Base-by-base conservation (phyloP, 2,113 vertebrate genomes). In the Elaphurus davidianus region DNA sequence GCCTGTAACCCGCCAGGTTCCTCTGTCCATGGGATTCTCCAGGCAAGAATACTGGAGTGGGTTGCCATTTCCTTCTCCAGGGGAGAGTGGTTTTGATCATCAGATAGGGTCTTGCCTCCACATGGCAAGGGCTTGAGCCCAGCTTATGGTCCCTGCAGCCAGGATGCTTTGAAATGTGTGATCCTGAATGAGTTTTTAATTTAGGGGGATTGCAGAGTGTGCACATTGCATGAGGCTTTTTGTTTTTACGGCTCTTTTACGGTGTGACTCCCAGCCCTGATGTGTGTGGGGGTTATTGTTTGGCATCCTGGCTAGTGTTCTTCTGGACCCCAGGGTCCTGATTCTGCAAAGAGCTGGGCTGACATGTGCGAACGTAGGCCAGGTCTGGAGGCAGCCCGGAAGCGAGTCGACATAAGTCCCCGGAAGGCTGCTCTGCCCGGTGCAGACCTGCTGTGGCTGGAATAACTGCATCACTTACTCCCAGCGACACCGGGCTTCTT, bases 241-340 rank as follows among this genome's bases (percentile, higher is more conserved):
- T 33, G 52, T 15, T 5, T 76, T 40, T 21, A 19, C 9, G 13
- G 76, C 54, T 40, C 17, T 12, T 76, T 36, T 47, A 33, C n/a
- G 1, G 84, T 0, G 0, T 30, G 57, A 36, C 2, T 59, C 83
- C 6, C 21, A 30, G 88, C 10, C 13, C 0, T 9, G 36, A 40
- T 4, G 7, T 11, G 0, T 7, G 45, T 33, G 17, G 0, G 17
- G 16, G 25, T 81, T 30, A 4, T 2, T 12, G 0, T 50, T 7
- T 0, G 33, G 47, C 33, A 11, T 59, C 52, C 64, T 27, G 13
- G 19, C 64, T 28, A 40, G 55, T 64, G 25, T 33, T 23, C 33
- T 54, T 11, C 67, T 45, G 79, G 33, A 11, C 15, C 25, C 9
- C 57, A 1, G 25, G 5, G 33, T 14, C 60, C 83, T 23, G 10